A percentile compares a stretch with the other conserved stretches of the same genome.
Evolutionary conservation across 2,888 invertebrate genomes (phyloP).

Genomic region (Lasioglossum vierecki): DNA sequence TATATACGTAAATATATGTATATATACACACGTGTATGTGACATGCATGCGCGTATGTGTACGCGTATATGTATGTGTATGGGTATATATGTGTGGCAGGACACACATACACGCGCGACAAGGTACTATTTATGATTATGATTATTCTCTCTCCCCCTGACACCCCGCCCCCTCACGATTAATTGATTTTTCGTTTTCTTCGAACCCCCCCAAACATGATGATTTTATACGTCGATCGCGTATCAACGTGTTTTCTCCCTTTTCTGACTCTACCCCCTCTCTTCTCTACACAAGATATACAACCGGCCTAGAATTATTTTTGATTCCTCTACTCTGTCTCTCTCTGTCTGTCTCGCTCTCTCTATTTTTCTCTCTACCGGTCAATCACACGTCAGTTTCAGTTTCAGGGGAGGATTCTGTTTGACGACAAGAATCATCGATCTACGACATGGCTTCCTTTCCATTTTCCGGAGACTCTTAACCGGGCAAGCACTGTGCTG

Average conservation of each 20-base stretch:
- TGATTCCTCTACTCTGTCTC: background rate
- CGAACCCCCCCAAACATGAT: background rate
- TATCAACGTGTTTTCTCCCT: background rate
- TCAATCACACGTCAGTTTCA: slow-evolving; percentile 12
- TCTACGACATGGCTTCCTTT: background rate
- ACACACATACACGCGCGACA: slow-evolving; percentile 58
- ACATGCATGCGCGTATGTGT: slow-evolving; percentile 45
- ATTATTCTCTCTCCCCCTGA: slow-evolving; percentile 8
- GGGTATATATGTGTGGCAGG: slow-evolving; percentile 54
- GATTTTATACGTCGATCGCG: background rate
- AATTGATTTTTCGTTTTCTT: background rate
- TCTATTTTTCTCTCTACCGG: background rate
- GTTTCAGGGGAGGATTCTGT: slow-evolving; percentile 16
- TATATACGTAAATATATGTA: slow-evolving; percentile 57
- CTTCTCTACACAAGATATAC: background rate
- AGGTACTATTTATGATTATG: slow-evolving; percentile 42
- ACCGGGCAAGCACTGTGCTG: background rate
- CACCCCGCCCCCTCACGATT: background rate
- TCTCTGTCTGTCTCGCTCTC: background rate
- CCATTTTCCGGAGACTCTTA: background rate
- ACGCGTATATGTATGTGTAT: slow-evolving; percentile 46
- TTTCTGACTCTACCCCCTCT: background rate
- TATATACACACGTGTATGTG: slow-evolving; percentile 49
- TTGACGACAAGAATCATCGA: slow-evolving; percentile 7
- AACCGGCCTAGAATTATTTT: slow-evolving; percentile 1